A percentile compares a stretch with the other conserved stretches of the same genome.
phyloP scores from a whole-genome alignment of 2,797 vertebrate species.

The Onychomys torridus region DNA sequence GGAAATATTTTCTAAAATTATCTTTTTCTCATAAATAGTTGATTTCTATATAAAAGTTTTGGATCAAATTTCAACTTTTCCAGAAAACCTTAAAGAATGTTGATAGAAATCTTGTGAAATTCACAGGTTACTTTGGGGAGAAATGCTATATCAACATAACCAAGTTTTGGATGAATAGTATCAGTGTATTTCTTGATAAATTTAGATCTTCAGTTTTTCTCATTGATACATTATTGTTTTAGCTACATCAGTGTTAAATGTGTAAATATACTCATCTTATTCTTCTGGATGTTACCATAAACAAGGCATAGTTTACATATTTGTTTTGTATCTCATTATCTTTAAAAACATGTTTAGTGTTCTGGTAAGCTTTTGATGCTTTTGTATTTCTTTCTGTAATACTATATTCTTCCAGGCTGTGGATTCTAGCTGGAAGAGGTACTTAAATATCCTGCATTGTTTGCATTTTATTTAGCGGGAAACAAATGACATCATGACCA shows the following conservation, averaged over 20 bases:
- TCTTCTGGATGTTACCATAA: neutral
- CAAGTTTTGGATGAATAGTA: neutral
- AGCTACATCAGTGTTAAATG: no score
- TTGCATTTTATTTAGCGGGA: neutral
- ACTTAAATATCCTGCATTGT: neutral
- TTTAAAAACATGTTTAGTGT: neutral
- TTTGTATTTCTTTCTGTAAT: neutral
- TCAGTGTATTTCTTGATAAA: neutral
- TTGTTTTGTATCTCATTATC: neutral
- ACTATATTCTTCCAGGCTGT: neutral
- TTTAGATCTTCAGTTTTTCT: neutral
- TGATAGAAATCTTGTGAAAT: neutral
- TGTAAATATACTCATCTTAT: neutral
- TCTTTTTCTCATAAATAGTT: neutral
- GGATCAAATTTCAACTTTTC: neutral
- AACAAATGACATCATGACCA: rapidly evolving
- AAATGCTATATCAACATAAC: neutral
- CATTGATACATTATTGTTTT: neutral
- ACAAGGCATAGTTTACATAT: neutral
- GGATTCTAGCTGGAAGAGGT: neutral
- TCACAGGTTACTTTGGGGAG: neutral
- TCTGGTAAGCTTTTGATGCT: neutral
- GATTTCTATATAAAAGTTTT: neutral
- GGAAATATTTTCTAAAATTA: neutral
- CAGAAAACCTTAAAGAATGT: neutral